These are phyloP conservation scores for Opisthocomus hoazin DNA, from an alignment of 2,113 vertebrate species.

Conservation along the genomic window DNA sequence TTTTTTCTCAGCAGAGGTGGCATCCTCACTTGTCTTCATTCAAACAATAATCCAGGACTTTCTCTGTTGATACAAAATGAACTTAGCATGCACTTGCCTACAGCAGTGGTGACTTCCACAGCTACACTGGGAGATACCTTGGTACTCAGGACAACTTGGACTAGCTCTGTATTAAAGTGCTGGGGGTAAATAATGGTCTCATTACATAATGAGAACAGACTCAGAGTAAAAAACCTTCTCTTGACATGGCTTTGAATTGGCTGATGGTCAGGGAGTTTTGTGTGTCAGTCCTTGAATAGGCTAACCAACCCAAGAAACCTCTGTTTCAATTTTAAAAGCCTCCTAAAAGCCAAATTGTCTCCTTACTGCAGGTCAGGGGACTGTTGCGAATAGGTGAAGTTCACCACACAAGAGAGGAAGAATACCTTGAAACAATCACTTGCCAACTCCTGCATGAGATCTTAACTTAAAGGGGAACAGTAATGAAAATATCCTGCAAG, in stretches of 20 bases:
- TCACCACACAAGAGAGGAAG: neutral
- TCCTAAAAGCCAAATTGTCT: neutral
- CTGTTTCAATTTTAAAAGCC: neutral
- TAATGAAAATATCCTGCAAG: neutral
- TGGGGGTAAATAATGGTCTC: neutral
- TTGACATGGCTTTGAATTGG: neutral
- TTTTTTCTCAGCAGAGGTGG: neutral
- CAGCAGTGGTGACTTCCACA: neutral
- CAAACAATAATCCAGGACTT: neutral
- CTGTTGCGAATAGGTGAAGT: neutral
- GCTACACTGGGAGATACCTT: neutral
- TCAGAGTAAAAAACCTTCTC: neutral
- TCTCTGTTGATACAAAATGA: neutral
- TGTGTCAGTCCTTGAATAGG: neutral
- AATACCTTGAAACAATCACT: neutral
- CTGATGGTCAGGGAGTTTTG: neutral
- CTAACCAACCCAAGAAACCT: neutral
- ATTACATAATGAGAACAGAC: neutral
- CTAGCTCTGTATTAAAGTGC: neutral
- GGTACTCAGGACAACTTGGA: neutral
- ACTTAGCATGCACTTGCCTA: neutral
- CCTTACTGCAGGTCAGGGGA: neutral
- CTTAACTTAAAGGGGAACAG: neutral
- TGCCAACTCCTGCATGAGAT: neutral
- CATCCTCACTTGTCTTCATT: neutral